phyloP scores from a whole-genome alignment of 2,888 invertebrate genomes.

The Uropetala carovei region DNA sequence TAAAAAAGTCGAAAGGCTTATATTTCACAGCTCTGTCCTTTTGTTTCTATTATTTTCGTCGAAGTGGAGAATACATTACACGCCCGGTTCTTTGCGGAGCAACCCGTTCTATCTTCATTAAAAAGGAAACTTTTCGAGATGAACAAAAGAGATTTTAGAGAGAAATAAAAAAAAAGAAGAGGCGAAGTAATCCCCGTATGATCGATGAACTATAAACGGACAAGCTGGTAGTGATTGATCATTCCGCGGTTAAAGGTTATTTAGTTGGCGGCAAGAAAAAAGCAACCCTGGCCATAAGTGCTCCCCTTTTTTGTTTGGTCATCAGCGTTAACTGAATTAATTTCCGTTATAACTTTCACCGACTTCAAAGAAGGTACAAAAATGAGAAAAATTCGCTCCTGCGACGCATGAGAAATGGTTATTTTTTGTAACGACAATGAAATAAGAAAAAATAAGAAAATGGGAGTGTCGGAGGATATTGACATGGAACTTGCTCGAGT shows the following conservation, averaged over 20 bases:
- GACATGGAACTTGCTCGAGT: not conserved
- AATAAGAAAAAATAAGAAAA: not conserved
- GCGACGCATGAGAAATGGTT: slow-evolving; percentile 6
- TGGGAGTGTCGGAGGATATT: not conserved
- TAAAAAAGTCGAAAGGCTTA: not conserved
- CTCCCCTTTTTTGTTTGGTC: not conserved
- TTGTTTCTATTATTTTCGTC: not conserved
- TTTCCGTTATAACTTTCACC: not conserved
- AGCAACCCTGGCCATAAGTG: not conserved
- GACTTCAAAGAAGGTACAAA: not conserved
- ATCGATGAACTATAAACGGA: slow-evolving; percentile 34
- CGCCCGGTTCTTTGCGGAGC: not conserved
- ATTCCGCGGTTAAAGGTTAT: not conserved
- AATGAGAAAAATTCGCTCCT: not conserved
- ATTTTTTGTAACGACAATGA: not conserved
- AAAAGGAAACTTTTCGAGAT: slow-evolving; percentile 10
- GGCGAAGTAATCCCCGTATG: slow-evolving; percentile 31
- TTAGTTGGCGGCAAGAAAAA: not conserved
- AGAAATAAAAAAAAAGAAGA: too few relatives aligned
- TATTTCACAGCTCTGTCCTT: not conserved
- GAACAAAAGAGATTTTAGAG: not conserved
- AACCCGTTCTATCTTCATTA: slow-evolving; percentile 20
- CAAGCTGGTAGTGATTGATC: slow-evolving; percentile 40
- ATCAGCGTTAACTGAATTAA: not conserved
- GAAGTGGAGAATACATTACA: slow-evolving; percentile 1